Base-by-base conservation (phyloP, 1,140 invertebrate species). In the Microplitis mediator region DNA sequence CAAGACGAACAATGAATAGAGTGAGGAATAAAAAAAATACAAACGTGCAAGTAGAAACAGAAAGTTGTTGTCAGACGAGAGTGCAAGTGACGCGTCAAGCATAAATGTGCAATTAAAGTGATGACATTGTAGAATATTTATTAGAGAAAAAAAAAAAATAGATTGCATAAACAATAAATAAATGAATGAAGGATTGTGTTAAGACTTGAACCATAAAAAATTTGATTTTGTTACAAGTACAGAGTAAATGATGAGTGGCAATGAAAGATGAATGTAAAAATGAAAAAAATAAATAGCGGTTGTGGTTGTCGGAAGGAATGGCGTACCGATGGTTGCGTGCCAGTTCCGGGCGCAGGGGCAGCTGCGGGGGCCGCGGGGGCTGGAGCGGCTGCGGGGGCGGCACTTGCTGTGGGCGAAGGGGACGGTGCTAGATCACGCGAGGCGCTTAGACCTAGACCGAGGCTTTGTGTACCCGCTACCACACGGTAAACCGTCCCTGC, bases 401-500 rank as follows among this genome's bases (percentile, higher is more conserved):
- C 80, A 79, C 89, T 86, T 79, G 89, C 88, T 77, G 89, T 87
- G 80, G 89, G 85, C 36, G 88, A 86, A 61, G 79, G 78, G 76
- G 82, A 82, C 76, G 86, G 84, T 79, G 89, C 87, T 78, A 90
- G 87, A 79, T 91, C 88, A 82, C 91, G 88, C 61, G 90, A 89
- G 80, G 91, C 89, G 83, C 90, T 90, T 80, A 93, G 87, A 80
- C 91, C 91, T 82, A 92, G 88, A 86, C 91, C 91, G 75, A 92
- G 89, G 83, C 91, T 92, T 88, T 93, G 92, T 69, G 92, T 93
- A 77, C 92, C 92, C 71, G 92, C 91, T 78, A 93, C 90, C 82
- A 93, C 90, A 64, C 93, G 90, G 88, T 93, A 93, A 78, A 93
- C 91, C 78, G 90, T 91, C 79, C 92, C 92, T 60, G 92, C 92